phyloP scores from a whole-genome alignment of 1,140 invertebrate species.

The Antheraea mylitta region DNA sequence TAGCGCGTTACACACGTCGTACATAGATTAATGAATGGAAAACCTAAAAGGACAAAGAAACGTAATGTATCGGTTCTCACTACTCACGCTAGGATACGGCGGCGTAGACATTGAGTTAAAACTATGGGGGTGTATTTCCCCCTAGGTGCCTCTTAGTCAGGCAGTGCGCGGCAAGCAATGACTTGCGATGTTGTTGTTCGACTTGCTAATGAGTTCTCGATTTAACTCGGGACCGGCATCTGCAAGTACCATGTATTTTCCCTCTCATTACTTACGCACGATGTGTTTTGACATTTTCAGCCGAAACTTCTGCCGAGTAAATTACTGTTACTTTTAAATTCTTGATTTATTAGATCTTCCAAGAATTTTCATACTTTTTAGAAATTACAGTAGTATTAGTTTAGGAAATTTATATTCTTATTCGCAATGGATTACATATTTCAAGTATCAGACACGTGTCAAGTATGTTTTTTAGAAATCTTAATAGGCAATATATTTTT shows the following conservation, averaged over 20 bases:
- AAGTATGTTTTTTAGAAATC: too few relatives aligned
- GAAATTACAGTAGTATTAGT: too few relatives aligned
- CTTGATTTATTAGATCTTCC: background rate
- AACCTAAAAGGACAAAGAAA: conserved; percentile 27
- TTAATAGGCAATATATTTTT: too few relatives aligned
- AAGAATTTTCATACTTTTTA: background rate
- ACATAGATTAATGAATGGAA: conserved; percentile 26
- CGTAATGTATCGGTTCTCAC: conserved; percentile 27
- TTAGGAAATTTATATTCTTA: too few relatives aligned
- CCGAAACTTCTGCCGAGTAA: conserved; percentile 24
- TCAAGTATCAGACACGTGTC: too few relatives aligned
- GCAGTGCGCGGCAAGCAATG: conserved; percentile 30
- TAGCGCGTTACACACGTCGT: background rate
- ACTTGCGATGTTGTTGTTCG: conserved; percentile 50
- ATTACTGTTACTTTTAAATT: conserved; percentile 13
- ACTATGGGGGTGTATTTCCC: conserved; percentile 28
- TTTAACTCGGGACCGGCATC: conserved; percentile 37
- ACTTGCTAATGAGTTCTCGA: conserved; percentile 55
- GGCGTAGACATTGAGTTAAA: conserved; percentile 25
- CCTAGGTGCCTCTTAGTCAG: conserved; percentile 7
- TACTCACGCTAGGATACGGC: conserved; percentile 17
- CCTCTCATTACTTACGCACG: conserved; percentile 35
- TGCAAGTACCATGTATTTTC: conserved; percentile 35
- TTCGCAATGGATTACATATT: too few relatives aligned
- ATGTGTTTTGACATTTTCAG: conserved; percentile 36